Percentiles rank a stretch among this genome's conserved stretches.
These are phyloP conservation scores for Grammomys dolichurus DNA, from an alignment of 2,113 vertebrate species.

Conservation along the genomic window DNA sequence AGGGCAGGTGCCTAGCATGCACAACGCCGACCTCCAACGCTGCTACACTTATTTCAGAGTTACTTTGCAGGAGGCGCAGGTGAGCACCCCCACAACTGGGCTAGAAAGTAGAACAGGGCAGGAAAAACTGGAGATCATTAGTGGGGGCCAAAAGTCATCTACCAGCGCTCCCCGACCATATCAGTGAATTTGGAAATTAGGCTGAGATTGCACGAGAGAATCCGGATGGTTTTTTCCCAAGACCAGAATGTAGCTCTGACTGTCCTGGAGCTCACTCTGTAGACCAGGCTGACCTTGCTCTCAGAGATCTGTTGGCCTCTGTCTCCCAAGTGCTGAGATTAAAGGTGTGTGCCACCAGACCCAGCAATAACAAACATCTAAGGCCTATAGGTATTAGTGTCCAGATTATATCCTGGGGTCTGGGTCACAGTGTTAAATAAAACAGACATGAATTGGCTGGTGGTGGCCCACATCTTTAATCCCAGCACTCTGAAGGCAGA, in stretches of 20 bases:
- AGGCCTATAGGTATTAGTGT: neutral
- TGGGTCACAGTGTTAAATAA: neutral
- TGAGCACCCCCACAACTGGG: neutral
- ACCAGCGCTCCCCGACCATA: neutral
- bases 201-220: neutral
- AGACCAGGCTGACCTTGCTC: neutral
- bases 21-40: neutral
- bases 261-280: neutral
- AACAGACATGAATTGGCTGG: neutral
- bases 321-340: neutral
- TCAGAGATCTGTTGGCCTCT: neutral
- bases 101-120: neutral
- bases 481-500: neutral
- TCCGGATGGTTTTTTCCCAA: neutral
- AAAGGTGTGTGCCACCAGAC: neutral
- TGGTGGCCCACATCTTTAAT: neutral
- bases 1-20: neutral
- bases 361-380: neutral
- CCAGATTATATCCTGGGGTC: neutral
- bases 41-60: neutral
- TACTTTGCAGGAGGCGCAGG: neutral
- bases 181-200: neutral
- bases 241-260: neutral
- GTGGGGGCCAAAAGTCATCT: neutral
- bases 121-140: neutral